Base-by-base conservation (phyloP, 2,113 vertebrate species). In the Tyto alba region DNA sequence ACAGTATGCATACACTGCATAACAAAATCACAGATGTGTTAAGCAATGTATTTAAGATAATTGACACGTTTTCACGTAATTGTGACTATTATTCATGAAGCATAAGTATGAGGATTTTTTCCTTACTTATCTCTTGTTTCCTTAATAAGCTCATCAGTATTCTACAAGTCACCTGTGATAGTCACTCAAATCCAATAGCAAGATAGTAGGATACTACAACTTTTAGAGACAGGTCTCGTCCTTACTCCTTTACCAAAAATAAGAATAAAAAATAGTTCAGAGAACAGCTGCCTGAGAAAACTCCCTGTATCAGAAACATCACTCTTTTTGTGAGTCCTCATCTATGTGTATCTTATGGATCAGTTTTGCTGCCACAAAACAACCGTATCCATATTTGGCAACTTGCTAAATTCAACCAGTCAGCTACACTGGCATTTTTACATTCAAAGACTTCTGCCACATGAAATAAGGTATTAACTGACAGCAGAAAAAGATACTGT, bases 401-500 rank as follows among this genome's bases (percentile, higher is more conserved):
- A 85, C 89, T 67, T 81, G 63, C 64, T 94, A 85, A 92, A 95
- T 63, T 87, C 73, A 89, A 77, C 59, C 76, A 87, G 91, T 81
- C 83, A 95, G 76, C 52, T 78, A 86, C 34, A 55, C 38, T 81
- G n/a, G 47, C 83, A 67, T 71, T 90, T 88, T 86, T 67, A 81
- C 52, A 86, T 89, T 75, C 47, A 63, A 75, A 95, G 83, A 71
- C 38, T 59, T 87, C 64, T 87, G 89, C 76, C 60, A 84, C 91
- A 78, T 78, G 43, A 86, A 95, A 90, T 62, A 62, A 89, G 16
- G 78, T 32, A 85, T 57, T 76, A 93, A 80, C 27, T 77, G 73
- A 95, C 56, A 93, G 72, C 25, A 80, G 43, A 22, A 76, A 60
- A 89, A 60, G 40, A 93, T 74, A 62, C 18, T 62, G 47, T 76